phyloP scores from a whole-genome alignment of 2,797 vertebrate species.

The Cottoperca gobio region DNA sequence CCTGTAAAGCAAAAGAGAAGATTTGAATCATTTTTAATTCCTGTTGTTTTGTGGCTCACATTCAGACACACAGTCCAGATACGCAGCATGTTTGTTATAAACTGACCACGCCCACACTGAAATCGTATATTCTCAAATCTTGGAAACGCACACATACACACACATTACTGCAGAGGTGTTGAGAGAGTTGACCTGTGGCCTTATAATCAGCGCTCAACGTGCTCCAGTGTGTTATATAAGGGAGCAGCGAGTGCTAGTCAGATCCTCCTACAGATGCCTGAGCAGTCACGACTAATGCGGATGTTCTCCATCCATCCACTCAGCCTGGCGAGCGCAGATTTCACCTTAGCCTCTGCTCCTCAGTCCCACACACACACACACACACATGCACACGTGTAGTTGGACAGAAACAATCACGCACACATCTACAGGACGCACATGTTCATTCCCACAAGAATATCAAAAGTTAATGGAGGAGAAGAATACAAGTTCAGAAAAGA shows the following conservation, averaged over 20 bases:
- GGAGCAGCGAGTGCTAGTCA: slow-evolving; percentile 69
- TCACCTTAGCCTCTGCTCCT: slow-evolving; percentile 64
- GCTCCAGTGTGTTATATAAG: slow-evolving; percentile 78
- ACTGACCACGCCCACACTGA: slow-evolving; percentile 18
- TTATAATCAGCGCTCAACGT: slow-evolving; percentile 64
- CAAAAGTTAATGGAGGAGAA: slow-evolving; percentile 7
- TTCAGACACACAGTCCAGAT: not conserved
- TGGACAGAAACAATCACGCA: not conserved
- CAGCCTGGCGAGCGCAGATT: slow-evolving; percentile 57
- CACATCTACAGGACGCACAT: slow-evolving; percentile 17
- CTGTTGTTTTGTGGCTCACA: not conserved
- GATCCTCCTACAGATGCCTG: slow-evolving; percentile 83
- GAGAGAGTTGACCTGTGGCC: slow-evolving; percentile 75
- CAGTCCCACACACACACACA: slow-evolving; percentile 52
- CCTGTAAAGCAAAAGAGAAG: no score
- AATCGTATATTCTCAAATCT: slow-evolving; percentile 51
- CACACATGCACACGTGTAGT: not conserved
- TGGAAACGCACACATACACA: slow-evolving; percentile 30
- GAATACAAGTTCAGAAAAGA: not conserved
- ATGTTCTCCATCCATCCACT: slow-evolving; percentile 76
- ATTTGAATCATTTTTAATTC: slow-evolving; percentile 8
- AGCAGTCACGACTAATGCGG: slow-evolving; percentile 85
- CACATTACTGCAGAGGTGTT: slow-evolving; percentile 70
- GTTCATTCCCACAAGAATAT: slow-evolving; percentile 8
- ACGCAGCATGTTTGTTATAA: not conserved